phyloP scores from a whole-genome alignment of 2,888 invertebrate genomes.

The Acanthosoma haemorrhoidale region DNA sequence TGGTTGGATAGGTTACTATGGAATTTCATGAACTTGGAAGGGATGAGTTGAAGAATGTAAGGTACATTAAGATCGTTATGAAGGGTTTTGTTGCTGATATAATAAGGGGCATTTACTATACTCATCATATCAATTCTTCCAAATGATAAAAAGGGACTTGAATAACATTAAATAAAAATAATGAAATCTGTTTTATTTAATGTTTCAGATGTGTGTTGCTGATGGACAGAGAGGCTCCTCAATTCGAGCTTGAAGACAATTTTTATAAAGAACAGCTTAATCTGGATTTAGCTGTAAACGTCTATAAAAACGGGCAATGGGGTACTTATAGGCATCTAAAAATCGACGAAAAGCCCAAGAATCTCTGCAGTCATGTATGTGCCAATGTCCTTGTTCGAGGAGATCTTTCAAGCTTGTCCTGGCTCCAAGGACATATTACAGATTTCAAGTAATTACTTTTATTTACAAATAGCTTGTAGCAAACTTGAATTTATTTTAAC shows the following conservation, averaged over 20 bases:
- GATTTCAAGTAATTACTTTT: not conserved
- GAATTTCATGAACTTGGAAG: too few species aligned
- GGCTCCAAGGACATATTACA: constrained; percentile 63
- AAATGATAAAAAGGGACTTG: too few species aligned
- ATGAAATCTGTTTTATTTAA: too few species aligned
- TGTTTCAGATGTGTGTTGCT: constrained; percentile 58
- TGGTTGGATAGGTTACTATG: too few species aligned
- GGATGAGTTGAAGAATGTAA: too few species aligned
- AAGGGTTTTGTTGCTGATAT: too few species aligned
- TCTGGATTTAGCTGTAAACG: constrained; percentile 73
- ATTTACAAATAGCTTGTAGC: not conserved
- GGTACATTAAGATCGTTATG: too few species aligned
- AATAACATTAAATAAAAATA: too few species aligned
- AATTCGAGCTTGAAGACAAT: constrained; percentile 58
- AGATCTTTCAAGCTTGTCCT: constrained; percentile 77
- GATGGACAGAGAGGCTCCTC: constrained; percentile 54
- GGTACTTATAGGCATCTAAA: constrained; percentile 82
- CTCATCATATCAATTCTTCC: too few species aligned
- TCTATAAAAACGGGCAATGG: constrained; percentile 62
- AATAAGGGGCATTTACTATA: too few species aligned
- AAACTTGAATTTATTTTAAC: not conserved
- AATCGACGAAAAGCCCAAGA: constrained; percentile 50
- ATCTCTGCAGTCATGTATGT: constrained; percentile 61
- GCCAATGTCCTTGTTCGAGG: constrained; percentile 73
- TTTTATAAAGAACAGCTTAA: constrained; percentile 62